Evolutionary conservation across 2,888 invertebrate genomes (phyloP).

Genomic region (Euzetes globulus): DNA sequence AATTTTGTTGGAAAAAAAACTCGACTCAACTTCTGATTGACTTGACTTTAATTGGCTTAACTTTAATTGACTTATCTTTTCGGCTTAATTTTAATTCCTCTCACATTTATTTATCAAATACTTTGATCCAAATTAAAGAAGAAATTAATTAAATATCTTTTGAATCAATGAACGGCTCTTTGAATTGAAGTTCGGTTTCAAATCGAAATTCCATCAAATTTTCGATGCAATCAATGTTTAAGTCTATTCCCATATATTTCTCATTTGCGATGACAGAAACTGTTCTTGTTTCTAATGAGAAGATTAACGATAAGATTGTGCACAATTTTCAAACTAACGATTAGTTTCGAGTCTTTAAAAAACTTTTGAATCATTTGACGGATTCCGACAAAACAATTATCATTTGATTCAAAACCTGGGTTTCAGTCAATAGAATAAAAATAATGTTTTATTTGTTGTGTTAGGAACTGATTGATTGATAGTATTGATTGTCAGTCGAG

Average conservation of each 20-base stretch:
- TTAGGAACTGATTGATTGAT: conserved; percentile 6
- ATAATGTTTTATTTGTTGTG: background rate
- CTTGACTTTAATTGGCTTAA: conserved; percentile 25
- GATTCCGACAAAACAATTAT: conserved; percentile 1
- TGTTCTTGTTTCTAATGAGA: background rate
- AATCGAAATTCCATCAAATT: no score
- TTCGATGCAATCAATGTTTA: no score
- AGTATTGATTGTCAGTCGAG: conserved; percentile 23
- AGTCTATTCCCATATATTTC: background rate
- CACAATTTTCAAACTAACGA: background rate
- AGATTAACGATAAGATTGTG: no score
- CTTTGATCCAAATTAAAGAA: background rate
- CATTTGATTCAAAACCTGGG: background rate
- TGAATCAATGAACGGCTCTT: background rate
- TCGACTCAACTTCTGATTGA: conserved; percentile 9
- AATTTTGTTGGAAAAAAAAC: background rate
- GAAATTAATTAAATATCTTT: background rate
- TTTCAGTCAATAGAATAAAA: background rate
- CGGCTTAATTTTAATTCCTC: background rate
- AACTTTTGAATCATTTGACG: background rate
- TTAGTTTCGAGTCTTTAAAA: background rate
- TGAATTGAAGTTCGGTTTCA: no score
- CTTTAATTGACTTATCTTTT: conserved; percentile 25
- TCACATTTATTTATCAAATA: conserved; percentile 3
- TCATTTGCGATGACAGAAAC: background rate